These are phyloP conservation scores for Mirza zaza DNA, from an alignment of 2,113 vertebrate species.

Conservation along the genomic window DNA sequence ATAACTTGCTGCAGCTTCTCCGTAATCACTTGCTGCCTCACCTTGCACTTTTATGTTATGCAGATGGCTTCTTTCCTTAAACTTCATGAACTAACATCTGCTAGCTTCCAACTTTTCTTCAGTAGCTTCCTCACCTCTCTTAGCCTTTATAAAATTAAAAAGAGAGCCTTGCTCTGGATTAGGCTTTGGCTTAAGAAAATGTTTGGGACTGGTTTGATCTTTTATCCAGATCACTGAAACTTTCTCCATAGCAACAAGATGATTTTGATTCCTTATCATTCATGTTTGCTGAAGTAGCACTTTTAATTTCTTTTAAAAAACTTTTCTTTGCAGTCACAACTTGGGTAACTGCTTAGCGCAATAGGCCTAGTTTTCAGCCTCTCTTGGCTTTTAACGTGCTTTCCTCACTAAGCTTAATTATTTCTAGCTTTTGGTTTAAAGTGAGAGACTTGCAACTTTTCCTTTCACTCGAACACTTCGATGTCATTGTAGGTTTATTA, in stretches of 20 bases:
- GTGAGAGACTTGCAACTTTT: neutral
- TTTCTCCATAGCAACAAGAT: too few relatives aligned
- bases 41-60: neutral
- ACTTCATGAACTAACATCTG: neutral
- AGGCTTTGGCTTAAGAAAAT: neutral
- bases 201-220: neutral
- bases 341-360: neutral
- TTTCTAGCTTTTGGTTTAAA: neutral
- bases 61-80: neutral
- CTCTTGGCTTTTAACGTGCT: neutral
- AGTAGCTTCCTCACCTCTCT: neutral
- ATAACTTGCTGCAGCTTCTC: neutral
- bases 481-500: too few relatives aligned
- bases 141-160: neutral
- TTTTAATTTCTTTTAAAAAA: neutral
- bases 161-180: neutral
- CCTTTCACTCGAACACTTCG: neutral
- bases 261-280: neutral
- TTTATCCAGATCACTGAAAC: neutral
- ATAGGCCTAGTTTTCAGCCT: neutral
- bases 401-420: neutral
- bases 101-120: neutral
- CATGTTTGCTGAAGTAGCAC: neutral
- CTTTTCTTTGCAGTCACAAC: neutral
- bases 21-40: neutral